Evolutionary conservation across 2,113 vertebrate genomes (phyloP), one percentile per base, ranked within the genome.

Genomic region (Eulacestoma nigropectus): DNA sequence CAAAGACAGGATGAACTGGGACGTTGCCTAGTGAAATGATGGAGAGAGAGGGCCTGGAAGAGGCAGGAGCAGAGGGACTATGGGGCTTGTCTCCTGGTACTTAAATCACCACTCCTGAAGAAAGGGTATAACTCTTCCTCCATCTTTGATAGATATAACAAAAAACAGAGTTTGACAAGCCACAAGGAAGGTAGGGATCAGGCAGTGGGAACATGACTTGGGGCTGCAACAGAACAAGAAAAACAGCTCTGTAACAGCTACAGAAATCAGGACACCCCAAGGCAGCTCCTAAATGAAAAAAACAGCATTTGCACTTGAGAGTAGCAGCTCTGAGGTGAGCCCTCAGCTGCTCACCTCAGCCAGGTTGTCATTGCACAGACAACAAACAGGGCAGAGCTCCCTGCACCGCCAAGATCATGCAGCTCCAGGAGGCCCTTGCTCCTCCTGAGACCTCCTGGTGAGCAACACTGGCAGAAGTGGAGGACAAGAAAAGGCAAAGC

Each of bases 341-440:
- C 18, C 30, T 16, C 25, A 14, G 13, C 50, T 33, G 74, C 46
- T 65, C 30, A n/a, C n/a, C n/a, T 67, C 16, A 30, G 18, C 52
- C 65, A 46, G 60, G 26, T 9, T 7, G 1, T 10, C 19, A 1
- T 0, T 10, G 39, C 13, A 9, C 16, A 4, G 4, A 22, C 35
- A 33, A 7, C 13, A 47, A 4, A 11, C 0, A 0, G 32, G 52
- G 29, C 70, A 72, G 70, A 79, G 87, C 19, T 83, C 2, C 2
- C 78, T 62, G 69, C 20, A 7, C 81, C 39, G 42, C 74, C 37
- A 13, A 41, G 21, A 23, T 52, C 13, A 1, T 4, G 6, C 23
- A 32, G 49, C 21, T n/a, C 8, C 32, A 37, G 39, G 50, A 16
- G 39, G 3, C 19, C 26, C 44, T 29, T 57, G 37, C 5, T 41